Base-by-base conservation (phyloP, 2,113 vertebrate genomes). In the Rhipidura dahli region DNA sequence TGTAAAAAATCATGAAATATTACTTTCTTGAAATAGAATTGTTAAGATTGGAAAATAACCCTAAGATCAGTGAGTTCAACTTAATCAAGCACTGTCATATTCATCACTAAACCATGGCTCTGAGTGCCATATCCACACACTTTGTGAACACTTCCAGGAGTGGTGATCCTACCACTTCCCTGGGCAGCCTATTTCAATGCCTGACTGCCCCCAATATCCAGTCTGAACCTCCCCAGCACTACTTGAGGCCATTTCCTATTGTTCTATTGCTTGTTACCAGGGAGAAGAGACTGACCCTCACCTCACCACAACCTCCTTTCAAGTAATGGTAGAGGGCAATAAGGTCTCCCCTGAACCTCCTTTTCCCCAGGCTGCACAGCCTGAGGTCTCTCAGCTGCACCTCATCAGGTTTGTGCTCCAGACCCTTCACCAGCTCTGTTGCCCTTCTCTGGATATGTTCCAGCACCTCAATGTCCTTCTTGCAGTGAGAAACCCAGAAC, bases 231-330 rank as follows among this genome's bases (percentile, higher is more conserved):
- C 12, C 8, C 40, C 54, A 18, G 10, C 6, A 42, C 10, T 53
- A 24, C 20, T 33, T 42, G 17, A 81, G 24, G 27, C 10, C 35
- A 72, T 23, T 65, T 56, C 17, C 11, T 80, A 23, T 70, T 6
- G 3, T 54, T 23, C 24, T 63, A 30, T 61, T 0, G 0, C 30
- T n/a, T 54, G 40, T 54, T 21, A 40, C 9, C 15, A 6, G 20
- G 19, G 24, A 31, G 20, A 87, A 40, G 17, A 40, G 17, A 47
- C 28, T 22, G 20, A 47, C 16, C 20, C 24, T 45, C 39, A 30
- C 11, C 28, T 60, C 9, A 21, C n/a, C 26, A 21, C 9, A 60
- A 15, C 31, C 33, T 45, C 28, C 45, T 53, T 40, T 45, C 11
- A 53, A 26, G 23, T n/a, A 53, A 16, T 2, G 16, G 23, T 18